These are phyloP conservation scores for Aleiodes testaceus DNA, from an alignment of 2,888 invertebrate species.

Conservation along the genomic window DNA sequence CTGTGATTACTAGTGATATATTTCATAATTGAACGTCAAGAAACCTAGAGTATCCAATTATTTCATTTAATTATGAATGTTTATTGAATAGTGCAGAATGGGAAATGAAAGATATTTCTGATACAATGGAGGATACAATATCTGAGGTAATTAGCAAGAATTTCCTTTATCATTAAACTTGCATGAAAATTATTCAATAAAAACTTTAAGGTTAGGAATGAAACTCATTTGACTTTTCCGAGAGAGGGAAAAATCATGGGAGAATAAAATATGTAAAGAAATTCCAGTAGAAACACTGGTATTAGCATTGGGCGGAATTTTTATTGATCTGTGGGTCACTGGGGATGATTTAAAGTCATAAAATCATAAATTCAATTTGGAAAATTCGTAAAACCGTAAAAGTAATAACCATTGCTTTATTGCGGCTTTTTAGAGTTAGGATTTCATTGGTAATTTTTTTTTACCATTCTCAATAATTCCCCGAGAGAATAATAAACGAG, in stretches of 20 bases:
- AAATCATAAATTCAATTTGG: background rate
- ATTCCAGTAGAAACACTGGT: too few relatives aligned
- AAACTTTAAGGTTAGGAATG: too few relatives aligned
- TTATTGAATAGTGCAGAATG: constrained; percentile 18
- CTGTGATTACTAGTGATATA: constrained; percentile 60
- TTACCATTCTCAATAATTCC: background rate
- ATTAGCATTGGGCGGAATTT: background rate
- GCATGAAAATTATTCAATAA: too few relatives aligned
- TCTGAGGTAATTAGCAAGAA: constrained; percentile 61
- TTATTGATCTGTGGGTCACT: background rate
- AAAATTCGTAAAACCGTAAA: background rate
- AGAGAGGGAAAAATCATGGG: too few relatives aligned
- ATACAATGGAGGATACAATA: constrained; percentile 68
- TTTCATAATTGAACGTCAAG: constrained; percentile 45
- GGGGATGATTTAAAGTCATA: constrained; percentile 2
- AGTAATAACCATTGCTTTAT: too few relatives aligned
- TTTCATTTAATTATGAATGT: background rate
- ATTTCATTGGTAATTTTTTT: too few relatives aligned
- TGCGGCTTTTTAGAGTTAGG: too few relatives aligned
- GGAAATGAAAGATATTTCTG: constrained; percentile 59
- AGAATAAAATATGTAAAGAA: too few relatives aligned
- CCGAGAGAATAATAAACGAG: background rate
- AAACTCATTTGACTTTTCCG: too few relatives aligned
- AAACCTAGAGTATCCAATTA: constrained; percentile 7
- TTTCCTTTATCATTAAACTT: constrained; percentile 5